phyloP scores from a whole-genome alignment of 2,888 invertebrate genomes.

The Hetaerina titia region DNA sequence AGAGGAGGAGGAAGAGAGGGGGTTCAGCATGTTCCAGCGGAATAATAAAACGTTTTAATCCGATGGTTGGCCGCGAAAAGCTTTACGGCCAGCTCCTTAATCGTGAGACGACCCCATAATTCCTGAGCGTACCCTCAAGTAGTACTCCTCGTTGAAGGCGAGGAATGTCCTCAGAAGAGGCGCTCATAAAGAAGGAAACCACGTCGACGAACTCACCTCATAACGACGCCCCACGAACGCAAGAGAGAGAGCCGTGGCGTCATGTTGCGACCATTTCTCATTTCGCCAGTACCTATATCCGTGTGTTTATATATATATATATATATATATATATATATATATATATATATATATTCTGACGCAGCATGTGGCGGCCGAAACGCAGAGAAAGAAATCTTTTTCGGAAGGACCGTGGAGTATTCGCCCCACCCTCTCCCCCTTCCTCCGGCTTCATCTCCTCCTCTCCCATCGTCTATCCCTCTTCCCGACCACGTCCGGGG shows the following conservation, averaged over 20 bases:
- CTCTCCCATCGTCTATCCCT: no score
- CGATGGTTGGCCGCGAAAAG: background rate
- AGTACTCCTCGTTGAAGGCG: background rate
- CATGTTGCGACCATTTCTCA: slow-evolving; percentile 22
- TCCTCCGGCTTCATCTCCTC: no score
- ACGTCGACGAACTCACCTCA: background rate
- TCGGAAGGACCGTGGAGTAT: background rate
- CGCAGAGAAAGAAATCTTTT: background rate
- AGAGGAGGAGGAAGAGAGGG: background rate
- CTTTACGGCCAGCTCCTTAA: background rate
- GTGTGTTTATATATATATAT: background rate
- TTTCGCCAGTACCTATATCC: background rate
- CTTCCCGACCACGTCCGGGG: no score
- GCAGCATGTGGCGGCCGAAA: background rate
- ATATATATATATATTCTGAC: background rate
- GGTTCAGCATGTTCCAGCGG: background rate
- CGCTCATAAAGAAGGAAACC: background rate
- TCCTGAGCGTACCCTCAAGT: background rate
- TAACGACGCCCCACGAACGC: background rate
- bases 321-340: background rate
- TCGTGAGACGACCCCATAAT: background rate
- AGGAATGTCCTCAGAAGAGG: background rate
- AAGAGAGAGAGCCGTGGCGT: background rate
- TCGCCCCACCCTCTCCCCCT: no score
- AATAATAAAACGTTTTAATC: background rate